Conservation (phyloP, 2,113 vertebrate species). For the Heliornis fulica region DNA sequence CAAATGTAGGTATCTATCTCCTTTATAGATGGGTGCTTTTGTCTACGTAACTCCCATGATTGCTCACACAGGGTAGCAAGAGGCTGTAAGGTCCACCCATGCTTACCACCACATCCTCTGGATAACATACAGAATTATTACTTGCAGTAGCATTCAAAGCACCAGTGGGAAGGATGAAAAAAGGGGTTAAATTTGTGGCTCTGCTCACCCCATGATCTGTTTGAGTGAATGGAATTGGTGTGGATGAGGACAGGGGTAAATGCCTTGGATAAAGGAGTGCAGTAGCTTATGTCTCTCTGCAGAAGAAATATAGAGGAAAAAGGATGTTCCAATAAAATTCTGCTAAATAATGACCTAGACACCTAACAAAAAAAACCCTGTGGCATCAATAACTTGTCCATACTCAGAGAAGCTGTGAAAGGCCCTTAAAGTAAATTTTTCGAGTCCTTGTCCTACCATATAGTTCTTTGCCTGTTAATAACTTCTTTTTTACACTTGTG, state of each 20-base stretch:
- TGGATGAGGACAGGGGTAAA: neutral
- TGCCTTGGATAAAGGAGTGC: neutral
- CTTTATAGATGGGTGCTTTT: neutral
- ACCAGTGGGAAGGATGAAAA: neutral
- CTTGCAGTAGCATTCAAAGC: neutral
- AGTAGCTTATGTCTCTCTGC: conserved; percentile 19
- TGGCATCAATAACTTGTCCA: neutral
- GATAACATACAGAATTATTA: neutral
- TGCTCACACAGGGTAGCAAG: neutral
- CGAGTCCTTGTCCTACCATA: neutral
- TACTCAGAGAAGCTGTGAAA: neutral
- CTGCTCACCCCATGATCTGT: neutral
- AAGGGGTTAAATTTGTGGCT: neutral
- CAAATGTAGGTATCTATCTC: neutral
- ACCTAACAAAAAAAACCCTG: neutral
- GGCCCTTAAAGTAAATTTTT: neutral
- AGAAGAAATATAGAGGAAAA: conserved; percentile 4
- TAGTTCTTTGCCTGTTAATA: neutral
- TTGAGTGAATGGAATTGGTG: neutral
- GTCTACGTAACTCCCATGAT: neutral
- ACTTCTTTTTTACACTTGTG: neutral
- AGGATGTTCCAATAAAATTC: conserved; percentile 21
- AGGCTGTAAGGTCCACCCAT: neutral
- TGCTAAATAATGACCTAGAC: conserved; percentile 18
- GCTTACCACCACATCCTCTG: neutral